Percentiles rank a stretch among this genome's conserved stretches.
These are phyloP conservation scores for Hydrozoanthus tunicans DNA, from an alignment of 64 coral and sea anemone species.

Conservation along the genomic window DNA sequence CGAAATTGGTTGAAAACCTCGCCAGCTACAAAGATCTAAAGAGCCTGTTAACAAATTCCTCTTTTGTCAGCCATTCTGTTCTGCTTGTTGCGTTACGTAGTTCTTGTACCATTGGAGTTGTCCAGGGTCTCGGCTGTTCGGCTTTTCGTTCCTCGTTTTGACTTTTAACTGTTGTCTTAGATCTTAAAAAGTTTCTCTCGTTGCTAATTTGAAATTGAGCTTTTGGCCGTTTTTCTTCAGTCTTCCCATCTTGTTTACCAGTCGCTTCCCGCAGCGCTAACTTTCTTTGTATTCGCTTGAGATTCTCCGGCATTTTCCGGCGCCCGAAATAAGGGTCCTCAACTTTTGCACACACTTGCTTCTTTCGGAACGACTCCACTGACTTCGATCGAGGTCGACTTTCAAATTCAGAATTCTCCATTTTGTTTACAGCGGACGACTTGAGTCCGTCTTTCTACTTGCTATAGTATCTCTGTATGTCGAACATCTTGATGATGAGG, in stretches of 20 bases:
- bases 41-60: constrained; percentile 30
- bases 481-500: not conserved
- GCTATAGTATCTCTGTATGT: not conserved
- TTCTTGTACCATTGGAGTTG: constrained; percentile 2
- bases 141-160: not conserved
- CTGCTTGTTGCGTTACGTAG: not conserved
- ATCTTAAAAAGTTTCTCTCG: not conserved
- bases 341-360: constrained; percentile 23
- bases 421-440: not conserved
- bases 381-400: not conserved
- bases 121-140: not conserved
- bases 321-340: constrained; percentile 45
- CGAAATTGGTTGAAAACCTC: not conserved
- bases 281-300: constrained; percentile 49
- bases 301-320: constrained; percentile 39
- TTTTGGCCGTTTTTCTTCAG: not conserved
- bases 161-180: not conserved
- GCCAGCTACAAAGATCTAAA: constrained; percentile 10
- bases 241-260: not conserved
- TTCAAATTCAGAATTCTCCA: constrained; percentile 7
- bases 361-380: constrained; percentile 35
- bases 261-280: not conserved
- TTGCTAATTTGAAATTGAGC: not conserved
- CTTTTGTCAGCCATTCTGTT: constrained; percentile 33
- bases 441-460: not conserved